Evolutionary conservation across 2,888 invertebrate species (phyloP).

Genomic region (Latrodectus elegans): DNA sequence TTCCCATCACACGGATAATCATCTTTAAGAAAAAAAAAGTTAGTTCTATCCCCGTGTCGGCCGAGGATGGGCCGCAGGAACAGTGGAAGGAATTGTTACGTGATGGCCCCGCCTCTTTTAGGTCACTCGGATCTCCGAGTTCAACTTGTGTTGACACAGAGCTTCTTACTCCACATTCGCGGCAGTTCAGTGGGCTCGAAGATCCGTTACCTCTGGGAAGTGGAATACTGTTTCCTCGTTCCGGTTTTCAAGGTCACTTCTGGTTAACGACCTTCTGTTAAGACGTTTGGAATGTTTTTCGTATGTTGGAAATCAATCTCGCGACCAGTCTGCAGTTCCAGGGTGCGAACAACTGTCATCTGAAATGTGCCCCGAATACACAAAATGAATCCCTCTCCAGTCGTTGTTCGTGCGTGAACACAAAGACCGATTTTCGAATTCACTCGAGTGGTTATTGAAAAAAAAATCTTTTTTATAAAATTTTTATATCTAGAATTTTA

Average conservation of each 20-base stretch:
- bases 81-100: slow-evolving; percentile 18
- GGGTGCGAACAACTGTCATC: not conserved
- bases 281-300: too few species aligned
- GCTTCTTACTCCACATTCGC: slow-evolving; percentile 5
- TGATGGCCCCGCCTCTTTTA: slow-evolving; percentile 32
- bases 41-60: too few species aligned
- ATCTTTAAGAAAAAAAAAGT: too few species aligned
- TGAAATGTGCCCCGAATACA: too few species aligned
- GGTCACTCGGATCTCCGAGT: slow-evolving; percentile 48
- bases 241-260: slow-evolving; percentile 61
- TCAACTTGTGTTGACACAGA: slow-evolving; percentile 54
- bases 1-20: too few species aligned
- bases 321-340: not conserved
- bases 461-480: too few species aligned
- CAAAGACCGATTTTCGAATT: not conserved
- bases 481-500: too few species aligned
- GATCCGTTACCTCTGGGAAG: slow-evolving; percentile 55
- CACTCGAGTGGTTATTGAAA: too few species aligned
- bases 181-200: not conserved
- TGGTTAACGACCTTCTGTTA: slow-evolving; percentile 55
- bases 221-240: slow-evolving; percentile 47
- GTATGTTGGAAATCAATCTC: too few species aligned
- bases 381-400: too few species aligned
- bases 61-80: too few species aligned
- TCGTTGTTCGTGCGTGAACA: not conserved